Conservation (phyloP, 2,797 vertebrate species). For the Bradypodion pumilum region DNA sequence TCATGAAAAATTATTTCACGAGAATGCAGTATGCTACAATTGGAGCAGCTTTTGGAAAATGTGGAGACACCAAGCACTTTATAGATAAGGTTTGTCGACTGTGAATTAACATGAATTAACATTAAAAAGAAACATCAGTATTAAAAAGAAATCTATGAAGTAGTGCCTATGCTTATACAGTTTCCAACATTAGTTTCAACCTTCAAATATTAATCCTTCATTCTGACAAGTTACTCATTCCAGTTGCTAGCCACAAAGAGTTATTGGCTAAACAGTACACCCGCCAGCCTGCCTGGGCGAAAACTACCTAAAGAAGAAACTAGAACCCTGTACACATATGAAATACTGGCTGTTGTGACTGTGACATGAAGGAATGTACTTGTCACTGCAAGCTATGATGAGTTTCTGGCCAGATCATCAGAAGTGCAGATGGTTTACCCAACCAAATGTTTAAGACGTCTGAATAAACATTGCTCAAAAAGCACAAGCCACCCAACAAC, state of each 20-base stretch:
- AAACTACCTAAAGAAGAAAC: conserved; percentile 35
- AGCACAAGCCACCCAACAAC: conserved; percentile 10
- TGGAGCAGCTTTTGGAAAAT: not conserved
- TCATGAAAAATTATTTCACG: not conserved
- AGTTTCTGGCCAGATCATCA: not conserved
- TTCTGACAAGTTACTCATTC: conserved; percentile 56
- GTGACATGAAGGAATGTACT: conserved; percentile 28
- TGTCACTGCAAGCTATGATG: conserved; percentile 5
- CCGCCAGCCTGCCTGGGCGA: conserved; percentile 33
- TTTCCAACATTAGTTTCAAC: conserved; percentile 36
- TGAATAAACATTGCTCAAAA: not conserved
- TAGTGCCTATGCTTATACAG: conserved; percentile 25
- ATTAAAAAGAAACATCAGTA: too few species aligned
- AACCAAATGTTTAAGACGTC: conserved; percentile 31
- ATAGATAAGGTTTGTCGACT: conserved; percentile 34
- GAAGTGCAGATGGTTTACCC: conserved; percentile 30
- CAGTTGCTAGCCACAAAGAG: conserved; percentile 43
- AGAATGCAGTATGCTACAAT: not conserved
- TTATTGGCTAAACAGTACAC: conserved; percentile 37
- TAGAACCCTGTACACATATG: conserved; percentile 1
- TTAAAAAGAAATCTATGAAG: conserved; percentile 25
- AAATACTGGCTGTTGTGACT: conserved; percentile 32
- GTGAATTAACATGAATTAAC: conserved; percentile 46
- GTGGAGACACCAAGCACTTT: not conserved
- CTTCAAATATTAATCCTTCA: conserved; percentile 45